Percentiles rank a stretch among this genome's conserved stretches.
Evolutionary conservation across 2,797 vertebrate species (phyloP).

Genomic region (Meriones psammophilus): DNA sequence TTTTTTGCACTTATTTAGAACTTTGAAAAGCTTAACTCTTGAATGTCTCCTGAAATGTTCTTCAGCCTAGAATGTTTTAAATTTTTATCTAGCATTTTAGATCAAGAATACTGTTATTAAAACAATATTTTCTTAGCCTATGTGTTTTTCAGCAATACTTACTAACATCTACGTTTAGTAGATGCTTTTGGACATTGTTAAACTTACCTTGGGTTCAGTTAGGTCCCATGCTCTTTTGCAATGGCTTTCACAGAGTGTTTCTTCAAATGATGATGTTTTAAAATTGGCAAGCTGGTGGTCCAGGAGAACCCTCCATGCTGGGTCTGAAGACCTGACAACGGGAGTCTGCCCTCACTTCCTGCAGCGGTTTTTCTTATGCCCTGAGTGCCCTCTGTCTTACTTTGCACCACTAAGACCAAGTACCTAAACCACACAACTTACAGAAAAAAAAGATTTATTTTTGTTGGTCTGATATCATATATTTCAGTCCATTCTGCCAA

Average conservation of each 20-base stretch:
- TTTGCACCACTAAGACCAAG: background rate
- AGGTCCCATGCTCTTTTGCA: background rate
- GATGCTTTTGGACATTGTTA: background rate
- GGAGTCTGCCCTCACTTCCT: background rate
- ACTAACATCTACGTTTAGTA: background rate
- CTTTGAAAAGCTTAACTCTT: background rate
- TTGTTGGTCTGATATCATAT: background rate
- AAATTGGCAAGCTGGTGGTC: background rate
- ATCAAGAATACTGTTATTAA: background rate
- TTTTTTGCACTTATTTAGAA: background rate
- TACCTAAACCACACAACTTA: background rate
- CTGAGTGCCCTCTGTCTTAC: background rate
- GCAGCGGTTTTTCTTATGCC: background rate
- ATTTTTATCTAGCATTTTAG: background rate
- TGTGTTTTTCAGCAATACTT: background rate
- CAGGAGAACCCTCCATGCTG: background rate
- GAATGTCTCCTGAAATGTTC: background rate
- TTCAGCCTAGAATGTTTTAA: background rate
- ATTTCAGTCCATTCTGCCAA: background rate
- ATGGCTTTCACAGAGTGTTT: background rate
- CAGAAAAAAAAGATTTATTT: background rate
- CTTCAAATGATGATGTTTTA: background rate
- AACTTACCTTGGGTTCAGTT: conserved; percentile 5
- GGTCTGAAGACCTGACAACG: background rate
- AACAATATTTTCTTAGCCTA: background rate